Evolutionary conservation across 1,140 invertebrate species (phyloP), one percentile per base, ranked within the genome.

Genomic region (Monomorium pharaonis): DNA sequence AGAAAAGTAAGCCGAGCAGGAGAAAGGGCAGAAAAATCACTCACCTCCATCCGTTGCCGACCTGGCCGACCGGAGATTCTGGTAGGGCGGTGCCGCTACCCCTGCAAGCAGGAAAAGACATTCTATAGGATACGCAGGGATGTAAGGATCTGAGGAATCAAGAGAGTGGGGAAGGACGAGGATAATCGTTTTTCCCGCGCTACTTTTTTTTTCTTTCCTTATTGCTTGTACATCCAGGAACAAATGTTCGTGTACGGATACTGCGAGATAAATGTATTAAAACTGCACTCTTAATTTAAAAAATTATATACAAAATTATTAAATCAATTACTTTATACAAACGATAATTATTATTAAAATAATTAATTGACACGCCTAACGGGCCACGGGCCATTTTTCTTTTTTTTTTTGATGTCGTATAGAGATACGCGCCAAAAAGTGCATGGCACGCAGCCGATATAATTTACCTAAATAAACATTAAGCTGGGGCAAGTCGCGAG

Each of bases 21-120:
- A 56, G 37, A 77, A 33, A 62, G 87, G 87, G 91, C 86, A 85
- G 67, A 69, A 84, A 88, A 88, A 84, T 88, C 67, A 95, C 95
- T 96, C 94, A 96, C 95, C 95, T 95, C 95, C 95, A 96, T 92
- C 95, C 95, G 92, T 95, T 95, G 91, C 94, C 94, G 90, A 95
- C 92, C 90, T 95, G 95, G 93, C 93, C 93, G 89, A 94, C 88
- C 80, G 95, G 95, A 81, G 94, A 94, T 86, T 95, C 95, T 87
- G 94, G 94, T 94, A 95, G 94, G 93, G 94, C 94, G 92, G 91
- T 92, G 92, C 93, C 93, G 92, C 94, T 94, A 92, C 93, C 93
- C 93, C 95, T 96, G 94, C 67, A 95, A 96, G 89, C 93, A 94
- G 93, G 92, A 94, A 93, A 93, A 92, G 90, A 93, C 85, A 92